These are phyloP conservation scores for Dasypolia templi DNA, from an alignment of 2,888 invertebrate species.

Conservation along the genomic window DNA sequence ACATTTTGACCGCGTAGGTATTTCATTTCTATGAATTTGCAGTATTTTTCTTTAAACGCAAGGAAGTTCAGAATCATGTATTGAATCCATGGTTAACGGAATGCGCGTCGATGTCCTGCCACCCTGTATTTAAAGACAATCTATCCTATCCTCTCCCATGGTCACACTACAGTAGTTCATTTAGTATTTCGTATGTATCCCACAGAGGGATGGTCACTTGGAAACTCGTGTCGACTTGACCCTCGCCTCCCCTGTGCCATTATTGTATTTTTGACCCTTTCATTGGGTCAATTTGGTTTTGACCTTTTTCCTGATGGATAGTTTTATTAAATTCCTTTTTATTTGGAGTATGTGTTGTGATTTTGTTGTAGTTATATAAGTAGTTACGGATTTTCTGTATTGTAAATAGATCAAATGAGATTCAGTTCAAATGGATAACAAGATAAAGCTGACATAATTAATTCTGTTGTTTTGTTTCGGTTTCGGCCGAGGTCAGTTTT, in stretches of 20 bases:
- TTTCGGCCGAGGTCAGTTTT: too few relatives aligned
- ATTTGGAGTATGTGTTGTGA: conserved; percentile 1
- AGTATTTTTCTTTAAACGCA: too few relatives aligned
- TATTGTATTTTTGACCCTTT: conserved; percentile 66
- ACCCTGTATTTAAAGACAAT: neutral
- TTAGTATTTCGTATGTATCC: conserved; percentile 59
- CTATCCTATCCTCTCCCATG: conserved; percentile 11
- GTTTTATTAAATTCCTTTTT: conserved; percentile 50
- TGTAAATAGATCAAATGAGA: neutral
- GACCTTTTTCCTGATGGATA: conserved; percentile 33
- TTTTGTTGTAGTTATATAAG: neutral
- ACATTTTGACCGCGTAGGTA: too few relatives aligned
- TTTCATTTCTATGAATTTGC: too few relatives aligned
- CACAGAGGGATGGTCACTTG: conserved; percentile 53
- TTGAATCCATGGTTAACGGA: too few relatives aligned
- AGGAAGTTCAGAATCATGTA: too few relatives aligned
- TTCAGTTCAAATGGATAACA: too few relatives aligned
- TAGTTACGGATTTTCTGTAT: neutral
- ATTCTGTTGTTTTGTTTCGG: neutral
- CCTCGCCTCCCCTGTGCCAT: conserved; percentile 40
- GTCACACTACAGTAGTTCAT: conserved; percentile 58
- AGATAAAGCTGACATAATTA: too few relatives aligned
- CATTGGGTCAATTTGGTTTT: conserved; percentile 52
- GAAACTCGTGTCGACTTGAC: conserved; percentile 58
- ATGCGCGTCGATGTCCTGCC: too few relatives aligned